A percentile compares a stretch with the other conserved stretches of the same genome.
These are phyloP conservation scores for Leiothrix lutea DNA, from an alignment of 2,113 vertebrate species.

Conservation along the genomic window DNA sequence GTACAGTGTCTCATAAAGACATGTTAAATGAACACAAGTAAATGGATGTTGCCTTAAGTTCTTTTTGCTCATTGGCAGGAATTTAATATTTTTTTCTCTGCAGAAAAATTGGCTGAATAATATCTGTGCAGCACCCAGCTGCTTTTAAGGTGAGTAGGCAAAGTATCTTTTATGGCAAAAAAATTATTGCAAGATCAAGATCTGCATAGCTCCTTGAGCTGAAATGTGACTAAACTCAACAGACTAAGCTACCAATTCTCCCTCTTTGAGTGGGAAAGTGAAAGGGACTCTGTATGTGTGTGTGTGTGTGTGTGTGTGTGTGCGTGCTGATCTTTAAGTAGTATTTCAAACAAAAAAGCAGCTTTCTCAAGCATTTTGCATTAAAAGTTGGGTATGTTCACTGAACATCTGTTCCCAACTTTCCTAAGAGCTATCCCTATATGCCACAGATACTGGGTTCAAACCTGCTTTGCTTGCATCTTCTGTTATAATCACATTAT, in stretches of 20 bases:
- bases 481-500: background rate
- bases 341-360: background rate
- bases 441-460: background rate
- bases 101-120: background rate
- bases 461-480: slow-evolving; percentile 6
- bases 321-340: background rate
- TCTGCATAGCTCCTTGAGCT: background rate
- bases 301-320: too few species aligned
- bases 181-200: background rate
- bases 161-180: background rate
- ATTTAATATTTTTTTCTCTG: background rate
- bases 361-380: background rate
- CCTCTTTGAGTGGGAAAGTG: background rate
- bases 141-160: background rate
- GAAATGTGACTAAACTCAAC: background rate
- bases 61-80: background rate
- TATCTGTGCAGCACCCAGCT: background rate
- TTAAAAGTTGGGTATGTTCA: background rate
- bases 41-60: background rate
- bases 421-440: background rate
- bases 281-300: background rate
- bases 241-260: background rate
- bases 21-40: background rate
- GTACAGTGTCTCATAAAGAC: background rate
- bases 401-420: background rate